A percentile compares a stretch with the other conserved stretches of the same genome.
phyloP scores from a whole-genome alignment of 2,888 invertebrate genomes.

The Nemurella pictetii region DNA sequence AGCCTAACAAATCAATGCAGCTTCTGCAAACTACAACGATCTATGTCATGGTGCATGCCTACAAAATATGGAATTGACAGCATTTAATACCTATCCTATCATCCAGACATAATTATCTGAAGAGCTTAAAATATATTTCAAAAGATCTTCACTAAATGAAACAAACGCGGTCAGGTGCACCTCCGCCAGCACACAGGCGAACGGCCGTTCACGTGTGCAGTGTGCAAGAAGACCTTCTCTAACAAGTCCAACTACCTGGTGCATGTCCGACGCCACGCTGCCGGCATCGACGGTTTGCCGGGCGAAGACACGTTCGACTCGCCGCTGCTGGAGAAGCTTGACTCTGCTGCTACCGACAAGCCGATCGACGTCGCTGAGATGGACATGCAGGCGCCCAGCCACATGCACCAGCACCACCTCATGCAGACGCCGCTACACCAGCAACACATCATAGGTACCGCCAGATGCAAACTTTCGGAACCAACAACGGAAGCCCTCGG shows the following conservation, averaged over 20 bases:
- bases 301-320: not conserved
- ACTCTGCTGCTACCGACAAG: not conserved
- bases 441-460: conserved; percentile 17
- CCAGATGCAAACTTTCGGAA: too few relatives aligned
- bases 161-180: conserved; percentile 33
- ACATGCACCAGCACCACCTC: not conserved
- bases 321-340: not conserved
- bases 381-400: not conserved
- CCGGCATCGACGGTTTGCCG: not conserved
- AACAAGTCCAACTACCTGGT: conserved; percentile 38
- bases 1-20: too few relatives aligned
- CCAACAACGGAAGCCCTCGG: too few relatives aligned
- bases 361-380: not conserved
- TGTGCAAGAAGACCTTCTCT: conserved; percentile 36
- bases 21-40: too few relatives aligned
- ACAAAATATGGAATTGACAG: too few relatives aligned
- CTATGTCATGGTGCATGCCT: too few relatives aligned
- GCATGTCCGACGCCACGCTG: conserved; percentile 36
- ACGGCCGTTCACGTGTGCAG: conserved; percentile 36
- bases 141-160: too few relatives aligned
- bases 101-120: too few relatives aligned
- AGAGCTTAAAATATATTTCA: too few relatives aligned
- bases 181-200: conserved; percentile 38
- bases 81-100: too few relatives aligned
- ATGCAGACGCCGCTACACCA: not conserved